phyloP scores from a whole-genome alignment of 2,797 vertebrate species.

The Eurystomus glaucurus region DNA sequence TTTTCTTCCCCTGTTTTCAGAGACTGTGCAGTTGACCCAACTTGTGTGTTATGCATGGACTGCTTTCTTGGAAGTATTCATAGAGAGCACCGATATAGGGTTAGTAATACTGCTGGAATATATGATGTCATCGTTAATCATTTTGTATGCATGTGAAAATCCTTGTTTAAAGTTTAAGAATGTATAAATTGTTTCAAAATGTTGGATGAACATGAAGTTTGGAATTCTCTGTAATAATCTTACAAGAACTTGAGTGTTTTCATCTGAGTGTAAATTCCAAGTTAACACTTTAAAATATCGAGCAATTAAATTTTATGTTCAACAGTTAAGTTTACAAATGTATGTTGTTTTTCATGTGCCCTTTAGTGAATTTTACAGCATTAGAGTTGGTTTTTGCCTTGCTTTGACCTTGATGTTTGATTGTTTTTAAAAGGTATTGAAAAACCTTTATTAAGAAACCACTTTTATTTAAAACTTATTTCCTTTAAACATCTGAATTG shows the following conservation, averaged over 20 bases:
- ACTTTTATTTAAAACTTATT: neutral
- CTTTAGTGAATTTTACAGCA: neutral
- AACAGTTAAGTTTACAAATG: neutral
- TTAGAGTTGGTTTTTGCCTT: neutral
- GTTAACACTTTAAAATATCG: neutral
- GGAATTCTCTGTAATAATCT: neutral
- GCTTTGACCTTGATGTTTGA: neutral
- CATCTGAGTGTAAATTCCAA: neutral
- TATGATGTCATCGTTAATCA: neutral
- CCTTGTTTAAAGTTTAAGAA: neutral
- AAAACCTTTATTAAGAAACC: neutral
- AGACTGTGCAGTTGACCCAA: slow-evolving; percentile 97
- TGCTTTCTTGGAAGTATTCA: slow-evolving; percentile 97
- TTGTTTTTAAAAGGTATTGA: neutral
- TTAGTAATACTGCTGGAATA: slow-evolving; percentile 78
- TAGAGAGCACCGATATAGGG: slow-evolving; percentile 96
- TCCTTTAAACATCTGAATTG: neutral
- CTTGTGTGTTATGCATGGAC: slow-evolving; percentile 98
- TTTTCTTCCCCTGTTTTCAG: slow-evolving; percentile 77
- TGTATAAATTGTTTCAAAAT: neutral
- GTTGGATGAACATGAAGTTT: neutral
- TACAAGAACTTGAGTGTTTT: neutral
- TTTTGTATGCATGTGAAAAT: neutral
- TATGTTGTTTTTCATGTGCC: neutral
- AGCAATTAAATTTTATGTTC: neutral